Conservation (phyloP, 2,797 vertebrate genomes). For the Sebastes matsubarae region DNA sequence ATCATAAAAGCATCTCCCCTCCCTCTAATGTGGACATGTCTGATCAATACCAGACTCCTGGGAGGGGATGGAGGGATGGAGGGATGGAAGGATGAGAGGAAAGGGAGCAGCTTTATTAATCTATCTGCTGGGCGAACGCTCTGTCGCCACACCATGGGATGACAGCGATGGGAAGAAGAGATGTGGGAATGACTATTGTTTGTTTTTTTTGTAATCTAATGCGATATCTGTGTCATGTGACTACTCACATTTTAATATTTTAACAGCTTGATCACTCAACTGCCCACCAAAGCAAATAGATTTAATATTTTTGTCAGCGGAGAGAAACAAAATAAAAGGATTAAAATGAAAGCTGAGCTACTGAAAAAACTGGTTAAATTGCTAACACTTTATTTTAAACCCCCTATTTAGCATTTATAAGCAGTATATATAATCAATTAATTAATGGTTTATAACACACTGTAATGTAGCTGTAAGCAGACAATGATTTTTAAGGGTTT, state of each 20-base stretch:
- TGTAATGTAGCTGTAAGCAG: neutral
- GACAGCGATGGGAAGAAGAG: neutral
- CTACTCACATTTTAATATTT: neutral
- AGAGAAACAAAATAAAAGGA: neutral
- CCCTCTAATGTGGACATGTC: slow-evolving; percentile 82
- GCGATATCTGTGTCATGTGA: neutral
- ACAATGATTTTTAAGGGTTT: neutral
- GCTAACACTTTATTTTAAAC: neutral
- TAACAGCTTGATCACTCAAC: neutral
- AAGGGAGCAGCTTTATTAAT: slow-evolving; percentile 69
- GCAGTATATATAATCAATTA: neutral
- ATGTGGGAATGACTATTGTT: neutral
- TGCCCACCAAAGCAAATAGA: neutral
- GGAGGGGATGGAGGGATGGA: slow-evolving; percentile 65
- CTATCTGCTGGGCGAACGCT: slow-evolving; percentile 32
- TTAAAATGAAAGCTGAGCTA: neutral
- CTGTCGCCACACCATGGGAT: slow-evolving; percentile 24
- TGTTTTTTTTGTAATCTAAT: neutral
- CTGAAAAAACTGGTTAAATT: neutral
- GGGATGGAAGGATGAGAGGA: slow-evolving; percentile 32
- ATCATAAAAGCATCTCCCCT: slow-evolving; percentile 86
- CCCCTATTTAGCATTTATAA: neutral
- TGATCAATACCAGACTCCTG: slow-evolving; percentile 84
- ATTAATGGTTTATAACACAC: neutral
- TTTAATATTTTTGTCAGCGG: too few species aligned